Base-by-base conservation (phyloP, 2,113 vertebrate genomes). In the Dolichallabes microphthalmus region DNA sequence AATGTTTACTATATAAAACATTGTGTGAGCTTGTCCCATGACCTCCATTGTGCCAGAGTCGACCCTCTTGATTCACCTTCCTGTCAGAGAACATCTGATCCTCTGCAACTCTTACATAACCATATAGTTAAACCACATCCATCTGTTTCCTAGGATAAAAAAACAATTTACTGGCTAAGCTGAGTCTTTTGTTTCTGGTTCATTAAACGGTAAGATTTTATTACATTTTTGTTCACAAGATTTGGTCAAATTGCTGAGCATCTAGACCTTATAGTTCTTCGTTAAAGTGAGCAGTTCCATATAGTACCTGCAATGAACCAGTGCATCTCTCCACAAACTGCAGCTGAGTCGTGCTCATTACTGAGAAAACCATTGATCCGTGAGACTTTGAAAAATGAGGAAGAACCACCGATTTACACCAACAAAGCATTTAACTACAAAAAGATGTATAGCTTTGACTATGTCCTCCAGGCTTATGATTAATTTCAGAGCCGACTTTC, bases 371-470 rank as follows among this genome's bases (percentile, higher is more conserved):
- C 35, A 63, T 30, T 45, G 55, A 64, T 39, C 69, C 32, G 52
- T 22, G 17, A 60, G 82, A 58, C 82, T 82, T 25, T 84, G 82
- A 76, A 57, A 84, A 50, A 75, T 50, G 82, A 84, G 25, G 82
- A 84, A 20, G 57, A 84, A 30, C 19, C 58, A 61, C 22, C 9
- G 27, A 60, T 61, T 30, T 75, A 58, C 55, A 83, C 9, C 0
- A 15, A 32, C 69, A 60, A 53, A 55, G 64, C 66, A 53, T 71
- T 82, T 69, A 69, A 53, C 25, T 69, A 8, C 32, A 82, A 13
- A 57, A 82, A 58, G 64, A 73, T 73, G 52, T 35, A 82, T 71
- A 35, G 27, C 17, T 58, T n/a, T 22, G 15, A 60, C 30, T 79
- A 11, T 71, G 30, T 53, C 52, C 63, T 55, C 27, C 50, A 68